Percentiles rank a stretch among this genome's conserved stretches.
phyloP scores from a whole-genome alignment of 1,140 invertebrate genomes.

The Cydia fagiglandana region DNA sequence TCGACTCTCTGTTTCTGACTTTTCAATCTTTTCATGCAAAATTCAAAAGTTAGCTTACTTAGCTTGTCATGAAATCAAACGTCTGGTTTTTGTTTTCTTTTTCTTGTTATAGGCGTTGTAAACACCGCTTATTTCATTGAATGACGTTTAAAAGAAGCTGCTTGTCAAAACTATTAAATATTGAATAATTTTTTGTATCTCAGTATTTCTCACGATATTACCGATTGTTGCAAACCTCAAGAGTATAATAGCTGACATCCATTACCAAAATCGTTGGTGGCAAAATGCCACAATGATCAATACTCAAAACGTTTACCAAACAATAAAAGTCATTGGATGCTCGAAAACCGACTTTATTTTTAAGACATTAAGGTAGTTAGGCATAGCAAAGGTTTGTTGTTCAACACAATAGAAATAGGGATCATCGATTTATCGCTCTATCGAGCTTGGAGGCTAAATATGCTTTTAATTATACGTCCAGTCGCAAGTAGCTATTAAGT shows the following conservation, averaged over 20 bases:
- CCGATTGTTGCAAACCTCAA: constrained; percentile 1
- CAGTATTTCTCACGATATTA: constrained; percentile 20
- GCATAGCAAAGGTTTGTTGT: constrained; percentile 40
- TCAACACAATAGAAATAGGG: constrained; percentile 33
- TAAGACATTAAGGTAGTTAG: neutral
- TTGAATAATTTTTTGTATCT: neutral
- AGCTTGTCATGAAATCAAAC: too few species aligned
- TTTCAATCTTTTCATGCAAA: too few species aligned
- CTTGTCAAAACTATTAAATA: constrained; percentile 12
- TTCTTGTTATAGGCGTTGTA: too few species aligned
- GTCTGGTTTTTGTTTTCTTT: too few species aligned
- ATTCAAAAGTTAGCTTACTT: too few species aligned
- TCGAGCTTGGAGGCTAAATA: constrained; percentile 61
- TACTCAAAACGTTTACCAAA: constrained; percentile 12
- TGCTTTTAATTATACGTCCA: constrained; percentile 60
- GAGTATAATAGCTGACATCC: constrained; percentile 4
- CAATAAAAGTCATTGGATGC: neutral
- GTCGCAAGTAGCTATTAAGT: constrained; percentile 56
- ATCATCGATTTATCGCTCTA: constrained; percentile 60
- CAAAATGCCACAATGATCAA: constrained; percentile 22
- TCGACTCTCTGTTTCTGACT: too few species aligned
- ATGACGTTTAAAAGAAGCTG: neutral
- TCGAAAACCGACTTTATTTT: neutral
- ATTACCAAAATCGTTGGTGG: constrained; percentile 30
- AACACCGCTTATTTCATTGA: neutral